These are phyloP conservation scores for Cheilinus undulatus DNA, from an alignment of 2,113 vertebrate genomes.

Conservation along the genomic window DNA sequence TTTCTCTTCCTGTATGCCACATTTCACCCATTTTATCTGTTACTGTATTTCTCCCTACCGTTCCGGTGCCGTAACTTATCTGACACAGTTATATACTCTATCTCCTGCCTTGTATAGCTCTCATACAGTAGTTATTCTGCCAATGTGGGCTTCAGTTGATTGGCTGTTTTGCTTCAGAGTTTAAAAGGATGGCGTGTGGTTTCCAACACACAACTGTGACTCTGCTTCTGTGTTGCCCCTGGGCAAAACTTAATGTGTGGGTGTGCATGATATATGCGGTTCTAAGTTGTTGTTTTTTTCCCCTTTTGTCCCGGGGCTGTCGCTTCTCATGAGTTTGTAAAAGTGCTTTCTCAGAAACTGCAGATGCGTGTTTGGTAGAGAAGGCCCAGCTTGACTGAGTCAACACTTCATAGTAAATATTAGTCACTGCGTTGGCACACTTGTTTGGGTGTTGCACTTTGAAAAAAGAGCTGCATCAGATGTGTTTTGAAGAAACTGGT, in stretches of 20 bases:
- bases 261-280: constrained; percentile 10
- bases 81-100: constrained; percentile 4
- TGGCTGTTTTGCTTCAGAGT: constrained; percentile 46
- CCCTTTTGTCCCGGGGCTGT: constrained; percentile 12
- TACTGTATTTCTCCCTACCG: not conserved
- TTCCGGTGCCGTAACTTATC: constrained; percentile 25
- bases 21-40: not conserved
- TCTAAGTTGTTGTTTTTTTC: too few species aligned
- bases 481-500: not conserved
- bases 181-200: constrained; percentile 1
- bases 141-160: constrained; percentile 27
- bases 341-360: constrained; percentile 24
- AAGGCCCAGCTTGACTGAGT: constrained; percentile 36
- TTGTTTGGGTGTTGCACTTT: constrained; percentile 34
- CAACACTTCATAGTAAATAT: constrained; percentile 55
- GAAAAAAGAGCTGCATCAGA: not conserved
- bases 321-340: constrained; percentile 3
- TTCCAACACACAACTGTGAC: constrained; percentile 1
- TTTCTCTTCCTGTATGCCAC: not conserved
- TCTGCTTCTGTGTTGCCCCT: constrained; percentile 5
- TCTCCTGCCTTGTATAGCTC: constrained; percentile 5
- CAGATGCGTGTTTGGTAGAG: constrained; percentile 20
- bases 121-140: constrained; percentile 13
- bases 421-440: constrained; percentile 33
- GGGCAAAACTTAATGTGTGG: constrained; percentile 10